These are phyloP conservation scores for Lacerta bilineata DNA, from an alignment of 2,797 vertebrate genomes.

Conservation along the genomic window DNA sequence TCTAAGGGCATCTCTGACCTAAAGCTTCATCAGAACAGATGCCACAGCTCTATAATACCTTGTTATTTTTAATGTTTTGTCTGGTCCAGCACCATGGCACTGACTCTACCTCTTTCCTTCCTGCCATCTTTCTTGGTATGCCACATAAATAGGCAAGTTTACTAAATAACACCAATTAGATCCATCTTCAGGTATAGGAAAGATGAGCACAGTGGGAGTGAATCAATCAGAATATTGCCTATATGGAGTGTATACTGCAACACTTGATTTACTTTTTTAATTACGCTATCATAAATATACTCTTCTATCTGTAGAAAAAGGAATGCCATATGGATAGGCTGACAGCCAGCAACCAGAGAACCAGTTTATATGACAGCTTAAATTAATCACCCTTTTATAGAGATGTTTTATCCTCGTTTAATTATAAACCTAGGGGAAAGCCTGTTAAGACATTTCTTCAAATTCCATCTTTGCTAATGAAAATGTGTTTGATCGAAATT, in stretches of 20 bases:
- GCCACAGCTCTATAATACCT: background rate
- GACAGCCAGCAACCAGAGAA: conserved; percentile 76
- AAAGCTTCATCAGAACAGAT: background rate
- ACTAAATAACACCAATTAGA: background rate
- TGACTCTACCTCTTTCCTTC: background rate
- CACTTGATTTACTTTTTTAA: background rate
- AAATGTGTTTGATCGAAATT: background rate
- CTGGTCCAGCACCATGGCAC: background rate
- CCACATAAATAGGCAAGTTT: background rate
- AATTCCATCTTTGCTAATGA: background rate
- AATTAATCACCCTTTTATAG: conserved; percentile 63
- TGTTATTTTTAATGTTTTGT: background rate
- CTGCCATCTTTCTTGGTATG: background rate
- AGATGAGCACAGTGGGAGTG: background rate
- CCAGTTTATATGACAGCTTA: conserved; percentile 68
- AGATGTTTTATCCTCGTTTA: conserved; percentile 40
- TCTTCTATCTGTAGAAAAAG: conserved; percentile 47
- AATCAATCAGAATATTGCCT: background rate
- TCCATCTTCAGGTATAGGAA: background rate
- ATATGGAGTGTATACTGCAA: background rate
- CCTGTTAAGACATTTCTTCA: background rate
- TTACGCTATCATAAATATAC: conserved; percentile 31
- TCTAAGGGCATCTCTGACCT: background rate
- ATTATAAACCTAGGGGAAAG: conserved; percentile 32
- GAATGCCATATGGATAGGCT: conserved; percentile 66